phyloP scores from a whole-genome alignment of 2,797 vertebrate species.

The Scarus forsteni region DNA sequence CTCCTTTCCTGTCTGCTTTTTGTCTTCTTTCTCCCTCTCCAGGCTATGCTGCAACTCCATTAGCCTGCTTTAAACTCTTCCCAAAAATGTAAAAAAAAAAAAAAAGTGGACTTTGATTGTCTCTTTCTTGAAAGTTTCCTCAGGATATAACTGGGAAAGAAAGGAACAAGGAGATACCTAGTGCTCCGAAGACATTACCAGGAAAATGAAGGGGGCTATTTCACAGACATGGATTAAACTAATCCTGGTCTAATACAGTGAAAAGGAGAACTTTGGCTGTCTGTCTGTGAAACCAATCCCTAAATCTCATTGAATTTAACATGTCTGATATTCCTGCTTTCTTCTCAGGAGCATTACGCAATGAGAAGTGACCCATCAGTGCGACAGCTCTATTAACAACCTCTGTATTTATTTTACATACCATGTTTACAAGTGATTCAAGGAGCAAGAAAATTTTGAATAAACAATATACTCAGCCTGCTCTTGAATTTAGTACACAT shows the following conservation, averaged over 20 bases:
- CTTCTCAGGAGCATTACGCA: conserved; percentile 24
- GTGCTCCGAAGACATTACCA: conserved; percentile 52
- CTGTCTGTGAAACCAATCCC: conserved; percentile 63
- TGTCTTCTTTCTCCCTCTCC: conserved; percentile 6
- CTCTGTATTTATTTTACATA: conserved; percentile 31
- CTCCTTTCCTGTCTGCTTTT: conserved; percentile 14
- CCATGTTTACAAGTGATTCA: conserved; percentile 30
- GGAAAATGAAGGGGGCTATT: conserved; percentile 65
- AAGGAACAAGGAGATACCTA: conserved; percentile 29
- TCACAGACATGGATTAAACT: conserved; percentile 74
- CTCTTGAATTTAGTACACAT: conserved; percentile 27
- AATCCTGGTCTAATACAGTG: conserved; percentile 72
- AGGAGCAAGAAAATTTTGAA: conserved; percentile 5
- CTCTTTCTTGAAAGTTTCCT: conserved; percentile 7
- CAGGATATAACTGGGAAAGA: conserved; percentile 41
- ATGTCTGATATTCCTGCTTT: conserved; percentile 46
- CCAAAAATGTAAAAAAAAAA: not conserved
- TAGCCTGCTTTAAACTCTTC: conserved; percentile 36
- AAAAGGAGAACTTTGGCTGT: conserved; percentile 66
- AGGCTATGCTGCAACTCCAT: conserved; percentile 27
- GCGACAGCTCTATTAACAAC: conserved; percentile 30
- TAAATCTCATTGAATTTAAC: conserved; percentile 70
- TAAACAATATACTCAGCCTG: conserved; percentile 26
- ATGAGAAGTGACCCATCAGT: conserved; percentile 17
- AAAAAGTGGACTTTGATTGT: conserved; percentile 34